phyloP scores from a whole-genome alignment of 1,140 invertebrate species.

The Lordiphosa clarofinis region DNA sequence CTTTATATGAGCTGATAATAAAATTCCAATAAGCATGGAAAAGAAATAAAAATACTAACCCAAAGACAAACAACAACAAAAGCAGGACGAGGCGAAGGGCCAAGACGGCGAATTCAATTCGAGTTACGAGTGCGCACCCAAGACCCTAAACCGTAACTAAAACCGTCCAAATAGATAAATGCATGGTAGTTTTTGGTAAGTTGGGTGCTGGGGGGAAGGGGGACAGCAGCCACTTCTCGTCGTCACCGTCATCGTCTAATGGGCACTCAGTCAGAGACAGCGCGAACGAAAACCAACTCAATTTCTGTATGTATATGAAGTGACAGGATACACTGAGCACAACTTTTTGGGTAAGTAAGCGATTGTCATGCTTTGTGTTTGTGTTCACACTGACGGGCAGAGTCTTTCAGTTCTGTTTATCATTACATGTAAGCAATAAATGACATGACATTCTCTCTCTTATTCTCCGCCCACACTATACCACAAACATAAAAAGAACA shows the following conservation, averaged over 20 bases:
- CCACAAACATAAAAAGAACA: too few relatives aligned
- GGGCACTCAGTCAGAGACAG: conserved; percentile 55
- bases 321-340: not conserved
- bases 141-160: conserved; percentile 57
- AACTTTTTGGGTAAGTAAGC: too few relatives aligned
- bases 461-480: too few relatives aligned
- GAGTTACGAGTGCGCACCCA: conserved; percentile 17
- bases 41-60: conserved; percentile 69
- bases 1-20: conserved; percentile 75
- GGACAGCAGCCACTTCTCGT: conserved; percentile 2
- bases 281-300: conserved; percentile 11
- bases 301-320: conserved; percentile 26
- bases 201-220: not conserved
- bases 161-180: conserved; percentile 71
- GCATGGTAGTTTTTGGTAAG: conserved; percentile 33
- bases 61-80: conserved; percentile 54
- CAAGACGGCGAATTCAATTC: conserved; percentile 11
- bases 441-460: too few relatives aligned
- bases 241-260: conserved; percentile 42
- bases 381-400: too few relatives aligned
- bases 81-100: not conserved
- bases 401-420: too few relatives aligned
- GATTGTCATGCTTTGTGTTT: too few relatives aligned
- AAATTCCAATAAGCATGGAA: conserved; percentile 72
- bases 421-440: too few relatives aligned